Conservation (phyloP, 1,140 invertebrate genomes). For the Diplogasteroides magnus region DNA sequence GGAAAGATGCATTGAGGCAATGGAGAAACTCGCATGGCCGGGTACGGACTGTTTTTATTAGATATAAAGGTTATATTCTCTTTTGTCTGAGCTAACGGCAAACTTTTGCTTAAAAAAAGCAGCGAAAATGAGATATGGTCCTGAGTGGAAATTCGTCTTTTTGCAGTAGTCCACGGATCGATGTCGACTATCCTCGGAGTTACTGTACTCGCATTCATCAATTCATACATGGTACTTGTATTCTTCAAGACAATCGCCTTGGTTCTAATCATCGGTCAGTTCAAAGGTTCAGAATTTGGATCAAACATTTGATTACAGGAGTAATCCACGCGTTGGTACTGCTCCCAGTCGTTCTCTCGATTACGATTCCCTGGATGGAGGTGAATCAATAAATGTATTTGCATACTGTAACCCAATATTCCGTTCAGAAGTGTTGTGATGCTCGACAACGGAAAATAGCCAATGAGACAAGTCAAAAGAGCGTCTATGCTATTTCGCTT, state of each 20-base stretch:
- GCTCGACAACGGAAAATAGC: constrained; percentile 4
- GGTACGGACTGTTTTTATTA: too few species aligned
- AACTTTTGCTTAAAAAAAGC: neutral
- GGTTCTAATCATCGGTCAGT: constrained; percentile 55
- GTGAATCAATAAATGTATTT: constrained; percentile 13
- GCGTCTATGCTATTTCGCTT: constrained; percentile 25
- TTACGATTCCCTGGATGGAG: constrained; percentile 46
- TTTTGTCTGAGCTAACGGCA: too few species aligned
- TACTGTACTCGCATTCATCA: constrained; percentile 75
- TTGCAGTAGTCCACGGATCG: constrained; percentile 65
- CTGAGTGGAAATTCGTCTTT: too few species aligned
- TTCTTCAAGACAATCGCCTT: constrained; percentile 60
- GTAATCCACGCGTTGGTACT: constrained; percentile 57
- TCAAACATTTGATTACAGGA: neutral
- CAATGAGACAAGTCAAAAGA: constrained; percentile 19
- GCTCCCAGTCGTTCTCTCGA: constrained; percentile 57
- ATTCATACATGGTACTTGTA: constrained; percentile 68
- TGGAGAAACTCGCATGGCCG: constrained; percentile 57
- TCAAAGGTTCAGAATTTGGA: neutral
- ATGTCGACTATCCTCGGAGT: constrained; percentile 86
- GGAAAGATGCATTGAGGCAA: constrained; percentile 53
- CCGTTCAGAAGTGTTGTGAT: constrained; percentile 7
- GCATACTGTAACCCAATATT: constrained; percentile 9
- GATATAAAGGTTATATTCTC: too few species aligned
- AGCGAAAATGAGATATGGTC: too few species aligned